Base-by-base conservation (phyloP, 2,888 invertebrate species). In the Acrobasis repandana region DNA sequence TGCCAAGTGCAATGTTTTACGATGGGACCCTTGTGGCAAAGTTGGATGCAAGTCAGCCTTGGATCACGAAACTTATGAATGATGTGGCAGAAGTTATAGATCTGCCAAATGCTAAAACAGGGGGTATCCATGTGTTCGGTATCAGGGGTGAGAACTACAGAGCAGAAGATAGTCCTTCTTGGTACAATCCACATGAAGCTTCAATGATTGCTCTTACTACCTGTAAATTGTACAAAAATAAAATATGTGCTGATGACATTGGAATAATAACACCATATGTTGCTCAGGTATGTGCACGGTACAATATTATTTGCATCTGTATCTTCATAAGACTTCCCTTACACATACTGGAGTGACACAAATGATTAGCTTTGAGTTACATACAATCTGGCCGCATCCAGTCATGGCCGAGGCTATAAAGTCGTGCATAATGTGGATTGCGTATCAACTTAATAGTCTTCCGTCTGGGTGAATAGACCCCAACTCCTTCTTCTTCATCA, bases 201-300 rank as follows among this genome's bases (percentile, higher is more conserved):
- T 79, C 88, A 10, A 88, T 93, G 90, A 80, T 94, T 14, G 92
- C 93, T 47, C 66, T 93, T n/a, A 90, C 90, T 64, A 82, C 88
- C 0, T 94, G 83, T 80, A 94, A 94, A 69, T 84, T 98, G 1
- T 95, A 95, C 68, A 93, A 94, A 64, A 88, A 92, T 58, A 94
- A 94, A 28, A 75, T 97, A n/a, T 79, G 76, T 1, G 85, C 94
- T 1, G 93, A 94, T 58, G 96, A 97, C 70, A 94, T 99, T 75
- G 99, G 98, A 4, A 95, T 99, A 61, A 96, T 99, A 64, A 96
- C 98, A 14, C 98, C 98, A 0, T 99, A 99, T 78, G 88, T 95
- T 64, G 97, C 97, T 81, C 99, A 99, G 94, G 97, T 97, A 82
- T 81, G 67, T 65, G 20, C 43, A 47, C 28, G 63, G 6, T 52